Conservation (phyloP, 2,113 vertebrate genomes). For the Gambusia holbrooki region DNA sequence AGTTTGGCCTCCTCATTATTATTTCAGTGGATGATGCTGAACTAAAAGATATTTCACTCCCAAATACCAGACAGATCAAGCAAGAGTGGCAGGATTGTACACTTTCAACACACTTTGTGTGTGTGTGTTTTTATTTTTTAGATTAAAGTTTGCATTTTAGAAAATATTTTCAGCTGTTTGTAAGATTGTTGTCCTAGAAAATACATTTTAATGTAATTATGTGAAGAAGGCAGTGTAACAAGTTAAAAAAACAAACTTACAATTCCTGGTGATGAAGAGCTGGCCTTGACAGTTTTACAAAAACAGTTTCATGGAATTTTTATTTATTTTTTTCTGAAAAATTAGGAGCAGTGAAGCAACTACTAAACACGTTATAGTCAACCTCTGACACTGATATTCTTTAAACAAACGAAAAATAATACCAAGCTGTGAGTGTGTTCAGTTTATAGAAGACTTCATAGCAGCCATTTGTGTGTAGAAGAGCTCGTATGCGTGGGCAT, state of each 20-base stretch:
- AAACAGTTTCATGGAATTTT: too few species aligned
- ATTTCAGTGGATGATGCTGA: too few species aligned
- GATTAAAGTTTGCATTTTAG: not conserved
- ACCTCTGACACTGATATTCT: not conserved
- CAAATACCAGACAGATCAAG: too few species aligned
- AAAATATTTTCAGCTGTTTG: not conserved
- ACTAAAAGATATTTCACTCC: not conserved
- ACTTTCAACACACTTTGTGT: not conserved
- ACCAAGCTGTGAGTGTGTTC: conserved; percentile 3
- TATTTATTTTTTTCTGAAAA: not conserved
- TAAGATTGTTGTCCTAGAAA: not conserved
- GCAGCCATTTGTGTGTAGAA: not conserved
- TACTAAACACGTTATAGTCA: not conserved
- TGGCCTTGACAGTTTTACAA: not conserved
- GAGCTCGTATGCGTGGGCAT: conserved; percentile 58
- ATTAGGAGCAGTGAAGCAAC: not conserved
- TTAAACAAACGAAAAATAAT: not conserved
- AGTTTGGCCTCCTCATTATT: not conserved
- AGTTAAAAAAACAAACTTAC: not conserved
- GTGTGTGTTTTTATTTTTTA: not conserved
- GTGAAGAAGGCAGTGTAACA: not conserved
- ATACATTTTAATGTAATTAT: not conserved
- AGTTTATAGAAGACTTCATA: not conserved
- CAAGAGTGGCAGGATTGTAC: not conserved
- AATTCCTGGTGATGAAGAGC: not conserved